Base-by-base conservation (phyloP, 2,888 invertebrate species). In the Andricus quercusramuli region DNA sequence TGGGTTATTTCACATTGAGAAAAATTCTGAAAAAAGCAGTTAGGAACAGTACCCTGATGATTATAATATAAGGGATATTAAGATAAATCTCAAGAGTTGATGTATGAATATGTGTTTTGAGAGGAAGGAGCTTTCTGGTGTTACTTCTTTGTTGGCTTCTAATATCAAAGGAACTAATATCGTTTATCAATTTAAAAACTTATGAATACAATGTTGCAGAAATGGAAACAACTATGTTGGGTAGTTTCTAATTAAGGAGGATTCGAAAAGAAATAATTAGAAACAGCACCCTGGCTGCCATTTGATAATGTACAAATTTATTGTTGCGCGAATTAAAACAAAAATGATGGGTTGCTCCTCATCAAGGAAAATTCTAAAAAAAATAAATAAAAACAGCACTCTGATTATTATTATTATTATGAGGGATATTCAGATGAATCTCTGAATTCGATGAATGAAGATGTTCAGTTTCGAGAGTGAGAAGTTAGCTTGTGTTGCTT, bases 221-320 rank as follows among this genome's bases (percentile, higher is more conserved):
- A 32, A 32, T 32, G 8, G 8, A 32, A 32, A 32, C 6, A 68
- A n/a, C 13, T 3, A 37, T 70, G 70, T n/a, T 51, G 70, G 70
- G 22, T 70, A 51, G 70, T 51, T 51, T 70, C 70, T 29, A 51
- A 70, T 70, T 51, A 70, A 29, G 20, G 20, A 22, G 29, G 22
- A 44, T 51, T 70, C 44, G 0, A 32, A 1, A 32, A 32, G 29
- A 32, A 32, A 32, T 0, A 32, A 6, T 32, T 8, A 32, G 32
- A 32, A 32, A 32, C 32, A 32, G 8, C 8, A 8, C 6, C 0
- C 32, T 32, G 32, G 3, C 47, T n/a, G n/a, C 25, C 17, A 17
- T 47, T 17, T 47, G 4, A 15, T 5, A 47, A 47, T 47, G 0
- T 17, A 17, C 17, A 1, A 47, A 17, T 17, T 3, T 5, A 47